These are phyloP conservation scores for Drosophila infuscata DNA, from an alignment of 2,888 invertebrate genomes.

Conservation along the genomic window DNA sequence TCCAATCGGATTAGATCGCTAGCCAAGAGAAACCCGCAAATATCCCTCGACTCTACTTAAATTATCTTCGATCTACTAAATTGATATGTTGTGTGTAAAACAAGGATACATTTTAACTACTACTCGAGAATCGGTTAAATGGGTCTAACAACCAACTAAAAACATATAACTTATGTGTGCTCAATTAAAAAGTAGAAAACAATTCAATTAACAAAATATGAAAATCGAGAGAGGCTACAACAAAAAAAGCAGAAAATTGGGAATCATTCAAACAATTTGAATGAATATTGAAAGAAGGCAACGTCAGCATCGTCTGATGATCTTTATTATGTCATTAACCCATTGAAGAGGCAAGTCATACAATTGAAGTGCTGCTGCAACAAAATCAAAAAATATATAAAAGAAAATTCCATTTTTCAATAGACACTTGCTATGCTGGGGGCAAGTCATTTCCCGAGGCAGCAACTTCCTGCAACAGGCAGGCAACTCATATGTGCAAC, in stretches of 20 bases:
- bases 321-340: constrained; percentile 45
- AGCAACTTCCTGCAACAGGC: constrained; percentile 46
- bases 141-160: background rate
- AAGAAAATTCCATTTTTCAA: constrained; percentile 11
- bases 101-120: background rate
- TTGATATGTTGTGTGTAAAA: background rate
- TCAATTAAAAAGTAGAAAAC: background rate
- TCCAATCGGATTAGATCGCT: constrained; percentile 25
- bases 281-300: too few species aligned
- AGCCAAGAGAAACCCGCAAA: constrained; percentile 26
- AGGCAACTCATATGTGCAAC: constrained; percentile 31
- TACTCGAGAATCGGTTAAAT: background rate
- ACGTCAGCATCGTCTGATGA: constrained; percentile 16
- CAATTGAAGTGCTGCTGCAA: constrained; percentile 27
- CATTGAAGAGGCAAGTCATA: constrained; percentile 42
- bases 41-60: background rate
- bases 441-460: constrained; percentile 51
- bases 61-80: background rate
- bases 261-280: too few species aligned
- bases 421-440: constrained; percentile 27
- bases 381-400: constrained; percentile 7
- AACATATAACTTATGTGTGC: background rate
- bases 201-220: constrained; percentile 5
- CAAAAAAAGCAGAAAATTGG: background rate
- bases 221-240: background rate